Evolutionary conservation across 2,797 vertebrate genomes (phyloP), one percentile per base, ranked within the genome.

Genomic region (Rhinogobio ventralis): DNA sequence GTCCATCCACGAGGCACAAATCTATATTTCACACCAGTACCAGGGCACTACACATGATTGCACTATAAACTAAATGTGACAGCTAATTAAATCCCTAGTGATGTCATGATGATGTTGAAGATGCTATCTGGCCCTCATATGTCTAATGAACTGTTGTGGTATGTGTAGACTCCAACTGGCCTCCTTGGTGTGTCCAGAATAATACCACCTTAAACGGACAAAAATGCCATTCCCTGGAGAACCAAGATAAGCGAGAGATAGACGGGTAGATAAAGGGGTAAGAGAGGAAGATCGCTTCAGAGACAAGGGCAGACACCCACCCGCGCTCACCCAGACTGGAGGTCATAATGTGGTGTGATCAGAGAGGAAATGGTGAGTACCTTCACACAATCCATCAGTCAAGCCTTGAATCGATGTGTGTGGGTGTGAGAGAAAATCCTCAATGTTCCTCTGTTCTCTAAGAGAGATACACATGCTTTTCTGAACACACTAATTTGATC

Each of bases 301-400:
- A 83, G 57, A 74, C 57, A 66, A 74, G 57, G 57, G 20, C 28
- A 66, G 62, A 51, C 5, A 10, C 20, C 81, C 81, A 62, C 71
- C 71, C 33, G 23, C 9, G 49, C 62, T 60, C 74, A 15, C 23
- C 30, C 30, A 67, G n/a, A 39, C 46, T 9, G 30, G 62, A 87
- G 51, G 69, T 42, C 62, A 11, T 79, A 33, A 53, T 51, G 68
- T 36, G 68, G 6, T 14, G 51, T 60, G 69, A 86, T 73, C 68
- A 69, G 60, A 74, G 62, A 80, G 84, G 80, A 85, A 69, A 69
- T 49, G 69, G 42, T 73, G 46, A 85, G 66, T 74, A 53, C 39
- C 53, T 79, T 87, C 83, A 60, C 82, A 87, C 69, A 78, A 83
- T 85, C 42, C 76, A 80, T 79, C 84, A 81, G 25, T 73, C 49